phyloP scores from a whole-genome alignment of 2,888 invertebrate genomes.

The Endomychus coccineus region DNA sequence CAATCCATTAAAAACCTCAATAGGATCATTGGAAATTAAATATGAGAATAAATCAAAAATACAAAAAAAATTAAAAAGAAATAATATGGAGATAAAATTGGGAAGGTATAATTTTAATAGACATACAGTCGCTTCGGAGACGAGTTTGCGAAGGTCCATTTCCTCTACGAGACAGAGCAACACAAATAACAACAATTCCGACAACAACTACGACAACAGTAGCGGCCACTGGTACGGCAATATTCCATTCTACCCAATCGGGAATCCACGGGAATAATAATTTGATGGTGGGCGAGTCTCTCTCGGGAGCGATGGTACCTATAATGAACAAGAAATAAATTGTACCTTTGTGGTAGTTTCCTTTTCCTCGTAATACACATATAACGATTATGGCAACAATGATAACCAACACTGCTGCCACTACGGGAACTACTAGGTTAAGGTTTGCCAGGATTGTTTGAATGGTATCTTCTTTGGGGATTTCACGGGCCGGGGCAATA shows the following conservation, averaged over 20 bases:
- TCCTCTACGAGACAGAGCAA: slow-evolving; percentile 72
- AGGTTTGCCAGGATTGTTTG: slow-evolving; percentile 84
- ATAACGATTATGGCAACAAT: slow-evolving; percentile 90
- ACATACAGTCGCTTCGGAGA: slow-evolving; percentile 79
- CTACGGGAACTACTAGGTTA: slow-evolving; percentile 89
- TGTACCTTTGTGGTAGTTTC: slow-evolving; percentile 77
- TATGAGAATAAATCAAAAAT: no score
- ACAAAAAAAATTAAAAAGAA: no score
- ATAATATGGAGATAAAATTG: no score
- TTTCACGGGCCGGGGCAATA: slow-evolving; percentile 84
- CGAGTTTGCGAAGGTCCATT: slow-evolving; percentile 60
- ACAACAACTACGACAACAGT: slow-evolving; percentile 86
- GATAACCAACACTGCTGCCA: slow-evolving; percentile 85
- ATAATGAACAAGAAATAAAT: slow-evolving; percentile 34
- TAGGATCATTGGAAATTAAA: no score
- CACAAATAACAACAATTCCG: slow-evolving; percentile 84
- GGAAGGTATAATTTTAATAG: slow-evolving; percentile 31
- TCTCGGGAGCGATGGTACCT: slow-evolving; percentile 77
- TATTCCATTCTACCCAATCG: slow-evolving; percentile 82
- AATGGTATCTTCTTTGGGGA: slow-evolving; percentile 77
- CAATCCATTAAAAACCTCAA: no score
- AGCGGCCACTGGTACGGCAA: slow-evolving; percentile 83
- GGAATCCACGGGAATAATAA: slow-evolving; percentile 69
- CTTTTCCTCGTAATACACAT: slow-evolving; percentile 81
- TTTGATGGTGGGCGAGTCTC: slow-evolving; percentile 48